Percentiles rank a stretch among this genome's conserved stretches.
Evolutionary conservation across 2,888 invertebrate genomes (phyloP).

Genomic region (Thalpophila matura): DNA sequence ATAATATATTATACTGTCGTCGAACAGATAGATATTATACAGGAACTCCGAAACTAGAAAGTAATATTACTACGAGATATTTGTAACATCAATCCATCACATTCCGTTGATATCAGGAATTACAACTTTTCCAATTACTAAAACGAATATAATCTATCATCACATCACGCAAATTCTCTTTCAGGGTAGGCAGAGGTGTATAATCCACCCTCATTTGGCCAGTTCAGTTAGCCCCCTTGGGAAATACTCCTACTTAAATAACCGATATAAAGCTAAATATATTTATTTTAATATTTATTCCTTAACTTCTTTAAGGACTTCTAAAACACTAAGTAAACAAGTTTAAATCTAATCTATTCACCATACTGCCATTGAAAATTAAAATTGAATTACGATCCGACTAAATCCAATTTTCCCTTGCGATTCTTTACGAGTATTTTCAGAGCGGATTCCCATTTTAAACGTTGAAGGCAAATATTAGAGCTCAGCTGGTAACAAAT

Average conservation of each 20-base stretch:
- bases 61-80: neutral
- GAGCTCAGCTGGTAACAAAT: conserved; percentile 10
- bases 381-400: conserved; percentile 36
- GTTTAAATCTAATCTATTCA: conserved; percentile 3
- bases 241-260: too few species aligned
- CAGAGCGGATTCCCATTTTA: conserved; percentile 8
- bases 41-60: conserved; percentile 5
- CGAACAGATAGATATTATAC: too few species aligned
- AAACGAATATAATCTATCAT: too few species aligned
- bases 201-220: too few species aligned
- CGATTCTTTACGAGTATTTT: neutral
- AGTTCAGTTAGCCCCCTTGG: too few species aligned
- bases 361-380: conserved; percentile 19
- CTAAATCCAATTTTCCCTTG: conserved; percentile 16
- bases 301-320: too few species aligned
- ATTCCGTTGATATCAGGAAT: neutral
- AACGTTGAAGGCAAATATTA: conserved; percentile 1
- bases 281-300: too few species aligned
- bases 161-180: too few species aligned
- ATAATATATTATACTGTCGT: conserved; percentile 18
- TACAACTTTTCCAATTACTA: neutral
- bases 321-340: conserved; percentile 22
- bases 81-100: neutral
- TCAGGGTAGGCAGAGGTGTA: too few species aligned
- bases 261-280: too few species aligned